These are phyloP conservation scores for Psittacara wagleri DNA, from an alignment of 2,113 vertebrate genomes.

Conservation along the genomic window DNA sequence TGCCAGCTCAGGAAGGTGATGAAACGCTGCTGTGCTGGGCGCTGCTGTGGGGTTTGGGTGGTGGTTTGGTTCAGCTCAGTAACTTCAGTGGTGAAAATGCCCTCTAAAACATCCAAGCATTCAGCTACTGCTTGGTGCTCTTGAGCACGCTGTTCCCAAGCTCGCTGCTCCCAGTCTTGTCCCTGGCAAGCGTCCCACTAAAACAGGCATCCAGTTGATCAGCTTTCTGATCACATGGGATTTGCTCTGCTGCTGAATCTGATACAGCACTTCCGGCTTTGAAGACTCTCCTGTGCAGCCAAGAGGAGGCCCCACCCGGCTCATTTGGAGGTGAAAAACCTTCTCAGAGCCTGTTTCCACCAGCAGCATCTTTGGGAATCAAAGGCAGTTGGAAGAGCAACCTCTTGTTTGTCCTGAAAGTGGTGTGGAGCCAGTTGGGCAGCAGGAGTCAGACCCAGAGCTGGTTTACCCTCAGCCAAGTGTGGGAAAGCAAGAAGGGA, in stretches of 20 bases:
- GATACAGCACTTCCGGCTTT: slow-evolving; percentile 36
- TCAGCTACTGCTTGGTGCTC: slow-evolving; percentile 49
- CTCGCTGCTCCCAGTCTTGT: slow-evolving; percentile 20
- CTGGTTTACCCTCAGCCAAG: slow-evolving; percentile 8
- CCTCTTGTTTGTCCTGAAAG: slow-evolving; percentile 39
- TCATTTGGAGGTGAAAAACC: background rate
- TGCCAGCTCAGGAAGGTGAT: background rate
- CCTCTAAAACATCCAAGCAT: slow-evolving; percentile 3
- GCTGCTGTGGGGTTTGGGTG: background rate
- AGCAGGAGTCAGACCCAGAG: slow-evolving; percentile 30
- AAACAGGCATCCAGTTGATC: slow-evolving; percentile 66
- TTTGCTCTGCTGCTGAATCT: slow-evolving; percentile 46
- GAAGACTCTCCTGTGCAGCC: background rate
- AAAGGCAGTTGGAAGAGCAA: slow-evolving; percentile 42
- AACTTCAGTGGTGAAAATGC: background rate
- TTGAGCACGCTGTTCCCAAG: slow-evolving; percentile 13
- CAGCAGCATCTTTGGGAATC: background rate
- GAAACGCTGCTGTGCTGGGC: background rate
- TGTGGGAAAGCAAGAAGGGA: slow-evolving; percentile 34
- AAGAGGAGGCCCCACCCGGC: slow-evolving; percentile 46
- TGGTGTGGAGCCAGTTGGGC: slow-evolving; percentile 42
- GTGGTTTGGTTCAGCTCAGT: background rate
- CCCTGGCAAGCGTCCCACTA: slow-evolving; percentile 56
- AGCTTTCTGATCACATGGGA: slow-evolving; percentile 65
- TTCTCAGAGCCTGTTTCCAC: slow-evolving; percentile 5